These are phyloP conservation scores for Drosophila tropicalis DNA, from an alignment of 1,140 invertebrate species.

Conservation along the genomic window DNA sequence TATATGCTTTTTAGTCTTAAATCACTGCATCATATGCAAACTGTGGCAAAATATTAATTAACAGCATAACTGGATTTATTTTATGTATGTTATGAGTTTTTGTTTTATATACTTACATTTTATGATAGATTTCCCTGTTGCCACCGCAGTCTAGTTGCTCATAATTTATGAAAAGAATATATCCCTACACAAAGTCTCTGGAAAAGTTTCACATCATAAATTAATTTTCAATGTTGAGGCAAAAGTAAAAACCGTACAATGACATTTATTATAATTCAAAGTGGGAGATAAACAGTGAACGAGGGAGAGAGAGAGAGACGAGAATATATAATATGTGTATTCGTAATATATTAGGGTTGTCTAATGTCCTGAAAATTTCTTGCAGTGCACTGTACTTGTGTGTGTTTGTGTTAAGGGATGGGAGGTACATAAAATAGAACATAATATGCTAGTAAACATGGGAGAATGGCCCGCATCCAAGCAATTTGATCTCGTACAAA, in stretches of 20 bases:
- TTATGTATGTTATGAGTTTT: background rate
- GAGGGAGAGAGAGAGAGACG: background rate
- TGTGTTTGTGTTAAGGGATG: constrained; percentile 2
- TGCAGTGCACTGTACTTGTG: constrained; percentile 28
- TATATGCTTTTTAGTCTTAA: too few species aligned
- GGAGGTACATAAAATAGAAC: constrained; percentile 42
- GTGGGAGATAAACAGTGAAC: constrained; percentile 5
- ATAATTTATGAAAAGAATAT: constrained; percentile 1
- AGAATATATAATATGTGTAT: constrained; percentile 24
- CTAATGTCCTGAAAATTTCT: constrained; percentile 17
- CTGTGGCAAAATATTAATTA: too few species aligned
- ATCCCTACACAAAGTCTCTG: constrained; percentile 10
- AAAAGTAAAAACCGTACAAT: constrained; percentile 45
- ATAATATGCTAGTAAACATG: constrained; percentile 65
- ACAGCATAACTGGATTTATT: background rate
- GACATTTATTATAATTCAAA: constrained; percentile 78
- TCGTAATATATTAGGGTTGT: constrained; percentile 43
- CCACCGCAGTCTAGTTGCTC: background rate
- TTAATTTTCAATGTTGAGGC: constrained; percentile 69
- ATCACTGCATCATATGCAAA: too few species aligned
- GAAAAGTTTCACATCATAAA: constrained; percentile 73
- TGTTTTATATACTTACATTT: background rate
- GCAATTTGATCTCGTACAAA: constrained; percentile 77
- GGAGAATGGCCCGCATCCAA: constrained; percentile 31
- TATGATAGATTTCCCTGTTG: background rate